Conservation (phyloP, 2,888 invertebrate genomes). For the Pseudococcus viburni region DNA sequence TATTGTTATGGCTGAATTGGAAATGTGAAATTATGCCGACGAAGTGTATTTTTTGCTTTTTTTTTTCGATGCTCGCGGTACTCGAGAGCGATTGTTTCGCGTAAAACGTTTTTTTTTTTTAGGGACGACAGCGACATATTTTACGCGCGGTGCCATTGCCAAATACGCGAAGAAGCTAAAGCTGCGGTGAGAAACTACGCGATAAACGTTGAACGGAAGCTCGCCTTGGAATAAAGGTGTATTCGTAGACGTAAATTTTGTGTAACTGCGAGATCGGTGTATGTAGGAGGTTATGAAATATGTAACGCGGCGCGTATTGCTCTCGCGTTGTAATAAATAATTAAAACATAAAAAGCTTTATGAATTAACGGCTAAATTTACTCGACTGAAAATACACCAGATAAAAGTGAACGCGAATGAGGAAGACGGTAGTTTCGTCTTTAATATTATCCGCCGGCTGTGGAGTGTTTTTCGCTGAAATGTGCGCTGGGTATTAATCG, state of each 20-base stretch:
- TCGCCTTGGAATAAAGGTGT: slow-evolving; percentile 29
- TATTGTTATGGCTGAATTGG: slow-evolving; percentile 43
- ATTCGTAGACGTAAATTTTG: slow-evolving; percentile 21
- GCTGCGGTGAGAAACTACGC: slow-evolving; percentile 4
- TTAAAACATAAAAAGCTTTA: slow-evolving; percentile 40
- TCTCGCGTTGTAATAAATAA: slow-evolving; percentile 46
- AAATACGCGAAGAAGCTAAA: background rate
- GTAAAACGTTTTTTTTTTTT: background rate
- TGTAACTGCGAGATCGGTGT: background rate
- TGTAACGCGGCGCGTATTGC: slow-evolving; percentile 45
- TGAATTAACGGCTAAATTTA: slow-evolving; percentile 47
- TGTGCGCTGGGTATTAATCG: background rate
- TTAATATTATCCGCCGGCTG: background rate
- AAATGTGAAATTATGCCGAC: slow-evolving; percentile 27
- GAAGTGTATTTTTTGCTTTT: slow-evolving; percentile 5
- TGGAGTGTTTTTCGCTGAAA: background rate
- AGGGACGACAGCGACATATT: background rate
- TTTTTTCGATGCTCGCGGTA: background rate
- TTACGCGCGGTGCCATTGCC: background rate
- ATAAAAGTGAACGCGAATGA: slow-evolving; percentile 37
- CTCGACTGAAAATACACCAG: slow-evolving; percentile 25
- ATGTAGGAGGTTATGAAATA: slow-evolving; percentile 41
- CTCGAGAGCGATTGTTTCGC: slow-evolving; percentile 17
- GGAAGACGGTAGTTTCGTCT: background rate
- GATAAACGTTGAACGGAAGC: slow-evolving; percentile 35